Conservation (phyloP, 1,140 invertebrate genomes). For the Euschistus heros region DNA sequence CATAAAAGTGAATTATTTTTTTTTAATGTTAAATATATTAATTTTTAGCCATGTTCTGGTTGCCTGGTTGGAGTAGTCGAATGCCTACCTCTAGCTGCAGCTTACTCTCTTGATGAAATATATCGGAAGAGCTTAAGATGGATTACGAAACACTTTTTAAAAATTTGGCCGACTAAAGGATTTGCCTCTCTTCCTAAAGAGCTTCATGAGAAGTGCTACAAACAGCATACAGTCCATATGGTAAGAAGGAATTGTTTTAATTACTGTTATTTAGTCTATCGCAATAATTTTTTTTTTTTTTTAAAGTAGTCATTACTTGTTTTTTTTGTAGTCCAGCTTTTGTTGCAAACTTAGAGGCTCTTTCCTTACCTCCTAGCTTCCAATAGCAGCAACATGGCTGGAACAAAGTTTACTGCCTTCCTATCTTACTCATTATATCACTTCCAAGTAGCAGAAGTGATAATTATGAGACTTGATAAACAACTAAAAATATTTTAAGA, state of each 20-base stretch:
- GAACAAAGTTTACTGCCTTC: too few relatives aligned
- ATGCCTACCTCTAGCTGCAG: conserved; percentile 65
- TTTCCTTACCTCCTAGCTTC: too few relatives aligned
- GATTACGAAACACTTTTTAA: conserved; percentile 72
- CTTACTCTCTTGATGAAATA: conserved; percentile 77
- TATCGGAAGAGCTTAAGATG: conserved; percentile 72
- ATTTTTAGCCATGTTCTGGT: conserved; percentile 56
- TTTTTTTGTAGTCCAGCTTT: too few relatives aligned
- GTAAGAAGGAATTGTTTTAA: conserved; percentile 31
- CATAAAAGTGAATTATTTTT: not conserved
- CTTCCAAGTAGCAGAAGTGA: too few relatives aligned
- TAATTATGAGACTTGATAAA: too few relatives aligned
- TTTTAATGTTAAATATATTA: conserved; percentile 21
- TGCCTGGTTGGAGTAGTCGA: conserved; percentile 70
- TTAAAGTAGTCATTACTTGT: too few relatives aligned
- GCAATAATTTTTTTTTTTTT: too few relatives aligned
- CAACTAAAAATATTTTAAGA: too few relatives aligned
- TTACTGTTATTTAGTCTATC: too few relatives aligned
- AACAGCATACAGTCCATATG: conserved; percentile 66
- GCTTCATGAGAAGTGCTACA: conserved; percentile 68
- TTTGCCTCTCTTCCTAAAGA: conserved; percentile 71
- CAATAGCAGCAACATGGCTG: too few relatives aligned
- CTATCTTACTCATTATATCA: too few relatives aligned
- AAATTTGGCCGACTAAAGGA: conserved; percentile 75
- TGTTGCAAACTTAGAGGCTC: too few relatives aligned